Percentiles rank a stretch among this genome's conserved stretches.
phyloP scores from a whole-genome alignment of 2,888 invertebrate genomes.

The Metopia argyrocephala region DNA sequence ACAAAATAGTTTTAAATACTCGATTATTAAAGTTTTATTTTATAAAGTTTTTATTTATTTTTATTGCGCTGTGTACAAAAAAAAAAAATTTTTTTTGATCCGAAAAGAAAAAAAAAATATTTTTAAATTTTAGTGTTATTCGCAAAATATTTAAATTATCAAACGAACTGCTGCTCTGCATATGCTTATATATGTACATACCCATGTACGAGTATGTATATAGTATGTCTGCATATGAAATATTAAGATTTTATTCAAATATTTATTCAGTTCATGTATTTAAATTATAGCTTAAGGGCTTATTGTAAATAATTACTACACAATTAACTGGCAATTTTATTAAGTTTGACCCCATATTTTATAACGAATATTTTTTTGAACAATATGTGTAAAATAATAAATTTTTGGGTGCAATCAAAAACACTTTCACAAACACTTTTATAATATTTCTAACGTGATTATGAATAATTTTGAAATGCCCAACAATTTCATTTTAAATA shows the following conservation, averaged over 20 bases:
- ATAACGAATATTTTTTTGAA: not conserved
- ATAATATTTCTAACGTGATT: not conserved
- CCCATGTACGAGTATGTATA: too few relatives aligned
- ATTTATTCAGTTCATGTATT: not conserved
- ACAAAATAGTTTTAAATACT: conserved; percentile 16
- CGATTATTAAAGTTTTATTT: conserved; percentile 27
- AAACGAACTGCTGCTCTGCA: too few relatives aligned
- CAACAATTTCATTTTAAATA: not conserved
- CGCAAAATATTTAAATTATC: too few relatives aligned
- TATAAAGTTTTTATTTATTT: too few relatives aligned
- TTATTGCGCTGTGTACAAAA: too few relatives aligned
- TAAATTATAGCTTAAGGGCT: conserved; percentile 1
- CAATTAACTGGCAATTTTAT: conserved; percentile 12
- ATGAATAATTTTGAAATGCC: not conserved
- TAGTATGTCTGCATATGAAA: not conserved
- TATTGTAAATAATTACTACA: not conserved
- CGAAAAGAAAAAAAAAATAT: too few relatives aligned
- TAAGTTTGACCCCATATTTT: conserved; percentile 24
- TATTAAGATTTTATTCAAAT: not conserved
- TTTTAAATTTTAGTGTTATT: too few relatives aligned
- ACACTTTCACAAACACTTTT: not conserved
- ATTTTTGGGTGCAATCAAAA: not conserved
- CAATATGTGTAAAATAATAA: not conserved
- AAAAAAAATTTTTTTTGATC: too few relatives aligned
- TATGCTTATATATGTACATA: too few relatives aligned